Evolutionary conservation across 2,888 invertebrate species (phyloP).

Genomic region (Piscicola geometra): DNA sequence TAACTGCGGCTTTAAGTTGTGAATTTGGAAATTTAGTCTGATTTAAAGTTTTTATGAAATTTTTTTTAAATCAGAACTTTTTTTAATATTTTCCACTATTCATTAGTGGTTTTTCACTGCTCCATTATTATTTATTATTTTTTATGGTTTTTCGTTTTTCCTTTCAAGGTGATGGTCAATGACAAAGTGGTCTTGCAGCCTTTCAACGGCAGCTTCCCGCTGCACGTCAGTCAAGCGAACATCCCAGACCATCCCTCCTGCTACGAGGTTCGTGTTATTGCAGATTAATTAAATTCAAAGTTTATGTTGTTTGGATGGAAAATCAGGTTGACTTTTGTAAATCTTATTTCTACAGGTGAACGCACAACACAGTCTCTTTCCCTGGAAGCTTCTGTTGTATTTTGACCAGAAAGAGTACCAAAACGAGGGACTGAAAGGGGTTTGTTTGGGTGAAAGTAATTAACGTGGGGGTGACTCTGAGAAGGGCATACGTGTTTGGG

Average conservation of each 20-base stretch:
- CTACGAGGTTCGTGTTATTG: conserved; percentile 67
- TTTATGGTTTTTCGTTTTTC: neutral
- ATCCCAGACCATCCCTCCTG: conserved; percentile 89
- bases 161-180: conserved; percentile 70
- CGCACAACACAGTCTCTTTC: conserved; percentile 81
- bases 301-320: neutral
- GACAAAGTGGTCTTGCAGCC: conserved; percentile 97
- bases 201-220: conserved; percentile 77
- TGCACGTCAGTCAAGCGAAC: conserved; percentile 69
- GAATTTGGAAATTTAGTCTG: too few species aligned
- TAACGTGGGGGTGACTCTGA: conserved; percentile 70
- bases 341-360: conserved; percentile 71
- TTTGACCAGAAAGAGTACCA: conserved; percentile 94
- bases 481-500: neutral
- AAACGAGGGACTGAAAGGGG: conserved; percentile 89
- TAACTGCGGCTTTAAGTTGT: too few species aligned
- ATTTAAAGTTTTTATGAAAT: too few species aligned
- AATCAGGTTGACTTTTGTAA: neutral
- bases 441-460: conserved; percentile 62
- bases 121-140: neutral
- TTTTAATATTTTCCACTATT: too few species aligned
- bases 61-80: too few species aligned
- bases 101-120: too few species aligned
- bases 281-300: too few species aligned
- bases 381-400: conserved; percentile 95